Evolutionary conservation across 1,140 invertebrate species (phyloP), one percentile per base, ranked within the genome.

Genomic region (Drosophila pallidifrons): DNA sequence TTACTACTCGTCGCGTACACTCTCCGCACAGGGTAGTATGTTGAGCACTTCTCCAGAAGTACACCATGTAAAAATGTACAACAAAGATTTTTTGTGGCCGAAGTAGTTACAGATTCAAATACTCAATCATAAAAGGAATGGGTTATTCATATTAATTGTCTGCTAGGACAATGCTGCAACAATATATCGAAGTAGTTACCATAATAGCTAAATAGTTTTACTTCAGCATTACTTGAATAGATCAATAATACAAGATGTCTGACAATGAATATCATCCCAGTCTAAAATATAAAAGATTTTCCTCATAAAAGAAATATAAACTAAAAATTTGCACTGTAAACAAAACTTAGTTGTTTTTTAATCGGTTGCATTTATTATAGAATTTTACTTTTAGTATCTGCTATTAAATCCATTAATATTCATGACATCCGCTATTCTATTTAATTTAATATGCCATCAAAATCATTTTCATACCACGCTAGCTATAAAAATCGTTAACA

Each of bases 21-120:
- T 58, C 67, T 58, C 63, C 51, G 64, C 51, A 51, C 5, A 52
- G 32, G 15, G 41, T 49, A 52, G 41, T 49, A 52, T 38, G 6
- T 10, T 10, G 35, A 0, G 35, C 35, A 38, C 65, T 45, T 65
- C 54, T 51, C 59, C 64, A 49, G 63, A 52, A 58, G 54, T 66
- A 79, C 75, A 79, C 68, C 78, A 75, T 57, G 54, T 57, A 41
- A 20, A 75, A 77, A 11, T 77, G 54, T 64, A 38, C 38, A 55
- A 25, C 11, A 57, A 25, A 25, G 4, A 4, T 25, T 25, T 11
- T 30, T 20, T 41, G 32, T 57, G 54, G 57, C 72, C 71, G 54
- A 79, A 74, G 76, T 82, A 80, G 83, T 80, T 81, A 73, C 70
- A 80, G 77, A 88, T 87, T 80, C 73, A 88, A 87, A 88, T 75